Conservation (phyloP, 37 sponge, comb jelly and placozoan species). For the Diacarnus erythraeanus region DNA sequence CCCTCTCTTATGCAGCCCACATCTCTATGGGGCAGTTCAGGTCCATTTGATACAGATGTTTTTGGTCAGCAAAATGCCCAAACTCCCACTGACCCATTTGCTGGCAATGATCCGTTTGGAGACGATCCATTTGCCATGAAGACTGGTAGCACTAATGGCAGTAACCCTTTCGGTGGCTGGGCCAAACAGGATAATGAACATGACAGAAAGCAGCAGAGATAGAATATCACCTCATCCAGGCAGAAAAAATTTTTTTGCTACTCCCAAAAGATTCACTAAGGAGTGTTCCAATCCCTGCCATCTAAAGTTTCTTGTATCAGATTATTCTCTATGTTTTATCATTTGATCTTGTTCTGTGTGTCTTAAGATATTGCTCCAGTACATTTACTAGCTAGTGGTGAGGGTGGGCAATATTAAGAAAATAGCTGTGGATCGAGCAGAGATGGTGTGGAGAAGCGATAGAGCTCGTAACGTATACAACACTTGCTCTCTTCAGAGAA, state of each 20-base stretch:
- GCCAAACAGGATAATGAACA: neutral
- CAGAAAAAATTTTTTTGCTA: too few species aligned
- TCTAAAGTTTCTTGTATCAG: too few species aligned
- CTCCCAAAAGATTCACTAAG: too few species aligned
- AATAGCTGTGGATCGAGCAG: neutral
- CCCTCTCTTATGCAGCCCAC: neutral
- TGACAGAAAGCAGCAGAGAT: neutral
- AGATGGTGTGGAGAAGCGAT: slow-evolving; percentile 6
- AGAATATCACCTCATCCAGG: too few species aligned
- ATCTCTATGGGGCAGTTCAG: slow-evolving; percentile 19
- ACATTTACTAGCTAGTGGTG: neutral
- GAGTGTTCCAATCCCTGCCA: too few species aligned
- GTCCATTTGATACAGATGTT: slow-evolving; percentile 18
- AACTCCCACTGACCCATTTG: slow-evolving; percentile 39
- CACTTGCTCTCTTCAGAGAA: neutral
- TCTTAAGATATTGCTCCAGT: neutral
- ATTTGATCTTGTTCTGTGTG: neutral
- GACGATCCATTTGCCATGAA: slow-evolving; percentile 28
- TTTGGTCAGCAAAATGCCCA: slow-evolving; percentile 17
- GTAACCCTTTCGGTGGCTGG: neutral
- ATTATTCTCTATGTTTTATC: neutral
- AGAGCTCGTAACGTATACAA: slow-evolving; percentile 7
- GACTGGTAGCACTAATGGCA: neutral
- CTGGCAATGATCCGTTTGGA: slow-evolving; percentile 31
- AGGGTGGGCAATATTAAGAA: neutral